Evolutionary conservation across 2,797 vertebrate genomes (phyloP), one percentile per base, ranked within the genome.

Genomic region (Gymnodraco acuticeps): DNA sequence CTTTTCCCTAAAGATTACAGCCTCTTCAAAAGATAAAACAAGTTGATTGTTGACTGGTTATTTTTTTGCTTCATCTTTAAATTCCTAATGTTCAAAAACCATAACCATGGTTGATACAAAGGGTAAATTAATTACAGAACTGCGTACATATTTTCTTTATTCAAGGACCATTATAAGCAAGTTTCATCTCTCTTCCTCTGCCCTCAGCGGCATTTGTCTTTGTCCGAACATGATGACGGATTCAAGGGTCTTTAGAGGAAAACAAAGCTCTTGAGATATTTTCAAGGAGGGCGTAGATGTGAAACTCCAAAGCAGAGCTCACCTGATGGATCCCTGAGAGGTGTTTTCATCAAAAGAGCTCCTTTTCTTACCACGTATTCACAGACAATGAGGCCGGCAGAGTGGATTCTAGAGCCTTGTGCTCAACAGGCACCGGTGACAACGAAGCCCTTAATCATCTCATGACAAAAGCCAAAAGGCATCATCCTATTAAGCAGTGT

Each of bases 401-500:
- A 96, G 94, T 95, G 78, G 94, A 93, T 94, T 96, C 96, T 96
- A 95, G 95, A 93, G 95, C 94, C 95, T 95, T 94, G 92, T 91
- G 89, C 94, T 96, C 95, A 95, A 96, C 94, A 95, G 96, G 96
- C 94, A 58, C 81, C 78, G 91, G 95, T 95, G 95, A 95, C 96
- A 96, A 96, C 93, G 95, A 95, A 97, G 94, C 95, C 94, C 96
- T 95, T 97, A 96, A 98, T 99, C 97, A 98, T 97, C 97, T 98
- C 91, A 92, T 95, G 95, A 99, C 97, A 99, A 99, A 98, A 97
- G 97, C 96, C 97, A 97, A 97, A 97, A 98, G 96, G 96, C 96
- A 97, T 98, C 97, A 97, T 97, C 96, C 96, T 96, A 97, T 98
- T 98, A 97, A 97, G 95, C 96, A 95, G 96, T 95, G 96, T 96